Percentiles rank a stretch among this genome's conserved stretches.
Conservation (phyloP, 2,888 invertebrate genomes). For the Iselma pallidipennis region DNA sequence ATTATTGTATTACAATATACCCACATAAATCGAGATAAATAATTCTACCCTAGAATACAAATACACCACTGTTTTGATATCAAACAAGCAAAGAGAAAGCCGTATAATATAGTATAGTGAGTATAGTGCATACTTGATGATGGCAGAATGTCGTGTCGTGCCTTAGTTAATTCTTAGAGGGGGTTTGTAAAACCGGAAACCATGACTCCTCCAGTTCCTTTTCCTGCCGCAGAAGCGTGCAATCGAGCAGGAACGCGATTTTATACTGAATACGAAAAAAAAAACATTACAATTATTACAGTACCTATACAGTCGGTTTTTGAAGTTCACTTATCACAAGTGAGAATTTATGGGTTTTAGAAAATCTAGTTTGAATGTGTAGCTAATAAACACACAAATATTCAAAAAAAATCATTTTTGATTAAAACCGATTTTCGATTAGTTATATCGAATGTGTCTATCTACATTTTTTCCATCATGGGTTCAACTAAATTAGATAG, state of each 20-base stretch:
- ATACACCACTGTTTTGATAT: neutral
- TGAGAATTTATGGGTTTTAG: too few relatives aligned
- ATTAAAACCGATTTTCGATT: neutral
- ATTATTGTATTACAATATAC: neutral
- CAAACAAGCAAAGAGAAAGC: neutral
- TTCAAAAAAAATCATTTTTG: neutral
- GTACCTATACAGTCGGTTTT: too few relatives aligned
- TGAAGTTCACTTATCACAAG: too few relatives aligned
- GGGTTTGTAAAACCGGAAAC: slow-evolving; percentile 50
- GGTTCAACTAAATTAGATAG: slow-evolving; percentile 40
- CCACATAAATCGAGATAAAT: neutral
- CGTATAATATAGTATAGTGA: too few relatives aligned
- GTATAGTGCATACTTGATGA: slow-evolving; percentile 27
- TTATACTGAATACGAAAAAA: slow-evolving; percentile 6
- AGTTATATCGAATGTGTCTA: neutral
- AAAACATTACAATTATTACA: neutral
- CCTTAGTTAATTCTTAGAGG: slow-evolving; percentile 44
- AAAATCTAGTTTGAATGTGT: too few relatives aligned
- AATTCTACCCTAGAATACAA: neutral
- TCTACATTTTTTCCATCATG: neutral
- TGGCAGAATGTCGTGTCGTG: slow-evolving; percentile 44
- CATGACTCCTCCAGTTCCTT: slow-evolving; percentile 51
- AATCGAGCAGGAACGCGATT: slow-evolving; percentile 26
- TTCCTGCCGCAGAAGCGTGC: slow-evolving; percentile 48
- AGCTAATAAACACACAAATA: too few relatives aligned